Conservation (phyloP, 1,140 invertebrate genomes). For the Drosophila quadrilineata region DNA sequence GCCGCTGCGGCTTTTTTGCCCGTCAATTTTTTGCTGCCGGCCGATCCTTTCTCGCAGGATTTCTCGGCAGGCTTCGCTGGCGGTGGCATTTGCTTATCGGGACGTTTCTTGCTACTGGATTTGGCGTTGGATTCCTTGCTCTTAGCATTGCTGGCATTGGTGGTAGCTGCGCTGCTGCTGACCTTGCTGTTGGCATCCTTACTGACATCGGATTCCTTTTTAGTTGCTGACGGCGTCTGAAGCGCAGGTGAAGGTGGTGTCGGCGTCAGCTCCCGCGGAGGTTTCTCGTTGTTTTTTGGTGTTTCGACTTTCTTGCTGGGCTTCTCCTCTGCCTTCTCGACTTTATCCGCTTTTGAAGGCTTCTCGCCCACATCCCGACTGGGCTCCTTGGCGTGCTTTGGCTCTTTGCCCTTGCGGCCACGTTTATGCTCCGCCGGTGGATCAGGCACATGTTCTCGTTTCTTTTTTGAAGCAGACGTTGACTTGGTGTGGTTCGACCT, state of each 20-base stretch:
- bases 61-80: conserved; percentile 63
- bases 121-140: conserved; percentile 34
- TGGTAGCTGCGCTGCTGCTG: background rate
- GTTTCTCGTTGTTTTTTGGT: conserved; percentile 31
- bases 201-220: conserved; percentile 11
- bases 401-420: conserved; percentile 53
- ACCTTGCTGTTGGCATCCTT: conserved; percentile 18
- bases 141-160: conserved; percentile 16
- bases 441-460: conserved; percentile 36
- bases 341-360: conserved; percentile 30
- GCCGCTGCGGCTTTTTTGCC: conserved; percentile 53
- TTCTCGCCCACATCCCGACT: conserved; percentile 36
- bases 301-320: conserved; percentile 50
- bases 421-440: conserved; percentile 45
- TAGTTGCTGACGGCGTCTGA: background rate
- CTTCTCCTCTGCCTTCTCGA: conserved; percentile 43
- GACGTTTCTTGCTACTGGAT: conserved; percentile 41
- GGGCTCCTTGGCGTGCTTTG: conserved; percentile 47
- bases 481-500: conserved; percentile 47
- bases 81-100: conserved; percentile 67
- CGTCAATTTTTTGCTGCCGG: conserved; percentile 51
- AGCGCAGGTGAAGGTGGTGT: background rate
- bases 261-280: conserved; percentile 15
- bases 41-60: conserved; percentile 32
- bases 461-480: conserved; percentile 42